Evolutionary conservation across 1,140 invertebrate genomes (phyloP).

Genomic region (Drosophila oshimai): DNA sequence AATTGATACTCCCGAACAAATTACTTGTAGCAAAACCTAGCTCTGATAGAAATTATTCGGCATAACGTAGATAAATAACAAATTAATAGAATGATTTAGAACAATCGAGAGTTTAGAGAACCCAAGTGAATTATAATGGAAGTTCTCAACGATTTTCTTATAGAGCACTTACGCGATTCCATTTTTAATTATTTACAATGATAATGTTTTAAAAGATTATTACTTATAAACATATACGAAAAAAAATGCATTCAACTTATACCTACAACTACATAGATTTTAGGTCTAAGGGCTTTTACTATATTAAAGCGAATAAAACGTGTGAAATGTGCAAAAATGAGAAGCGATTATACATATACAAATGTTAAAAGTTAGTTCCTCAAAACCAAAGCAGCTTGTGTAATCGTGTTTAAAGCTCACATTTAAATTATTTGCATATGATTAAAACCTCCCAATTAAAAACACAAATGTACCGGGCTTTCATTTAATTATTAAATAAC

Average conservation of each 20-base stretch:
- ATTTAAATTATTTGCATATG: slow-evolving; percentile 32
- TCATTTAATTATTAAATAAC: slow-evolving; percentile 26
- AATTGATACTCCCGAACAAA: slow-evolving; percentile 13
- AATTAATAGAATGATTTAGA: slow-evolving; percentile 50
- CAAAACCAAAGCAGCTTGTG: slow-evolving; percentile 34
- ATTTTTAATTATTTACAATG: slow-evolving; percentile 58
- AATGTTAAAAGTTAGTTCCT: slow-evolving; percentile 60
- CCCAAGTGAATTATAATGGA: slow-evolving; percentile 37
- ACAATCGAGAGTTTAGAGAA: slow-evolving; percentile 38
- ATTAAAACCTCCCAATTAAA: slow-evolving; percentile 15
- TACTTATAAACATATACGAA: slow-evolving; percentile 35
- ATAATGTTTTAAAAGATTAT: slow-evolving; percentile 40
- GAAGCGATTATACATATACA: slow-evolving; percentile 24
- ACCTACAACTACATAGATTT: slow-evolving; percentile 33
- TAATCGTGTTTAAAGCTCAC: slow-evolving; percentile 35
- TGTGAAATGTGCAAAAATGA: slow-evolving; percentile 23
- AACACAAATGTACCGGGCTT: slow-evolving; percentile 6
- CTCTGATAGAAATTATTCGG: slow-evolving; percentile 21
- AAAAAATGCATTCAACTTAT: slow-evolving; percentile 26
- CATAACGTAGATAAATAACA: slow-evolving; percentile 38
- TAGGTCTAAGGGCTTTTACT: slow-evolving; percentile 53
- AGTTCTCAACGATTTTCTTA: slow-evolving; percentile 55
- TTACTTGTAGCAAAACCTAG: slow-evolving; percentile 23
- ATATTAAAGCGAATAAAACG: slow-evolving; percentile 34
- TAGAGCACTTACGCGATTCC: slow-evolving; percentile 55